These are phyloP conservation scores for Xiphophorus maculatus DNA, from an alignment of 2,113 vertebrate genomes.

Conservation along the genomic window DNA sequence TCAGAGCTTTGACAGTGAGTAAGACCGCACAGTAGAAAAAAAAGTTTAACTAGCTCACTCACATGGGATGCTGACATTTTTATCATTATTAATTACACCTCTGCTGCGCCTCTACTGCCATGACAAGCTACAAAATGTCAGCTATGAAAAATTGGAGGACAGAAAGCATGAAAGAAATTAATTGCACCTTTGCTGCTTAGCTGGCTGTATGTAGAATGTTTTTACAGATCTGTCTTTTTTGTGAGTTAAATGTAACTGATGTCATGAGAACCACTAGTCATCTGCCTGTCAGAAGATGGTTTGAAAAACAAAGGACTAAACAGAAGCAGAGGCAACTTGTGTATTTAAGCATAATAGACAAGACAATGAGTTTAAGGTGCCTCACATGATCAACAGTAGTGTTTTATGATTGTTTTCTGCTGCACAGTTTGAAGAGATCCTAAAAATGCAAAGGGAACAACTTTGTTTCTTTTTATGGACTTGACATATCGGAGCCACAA, in stretches of 20 bases:
- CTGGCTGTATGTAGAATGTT: background rate
- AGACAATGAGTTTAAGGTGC: background rate
- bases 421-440: background rate
- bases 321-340: background rate
- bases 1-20: background rate
- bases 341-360: background rate
- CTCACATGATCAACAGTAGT: background rate
- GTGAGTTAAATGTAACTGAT: background rate
- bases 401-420: background rate
- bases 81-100: background rate
- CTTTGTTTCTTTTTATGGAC: background rate
- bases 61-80: background rate
- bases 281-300: background rate
- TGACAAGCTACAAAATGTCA: constrained; percentile 1
- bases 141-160: background rate
- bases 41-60: background rate
- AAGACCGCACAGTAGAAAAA: background rate
- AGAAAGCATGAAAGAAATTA: background rate
- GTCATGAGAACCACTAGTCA: background rate
- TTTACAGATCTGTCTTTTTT: background rate
- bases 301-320: background rate
- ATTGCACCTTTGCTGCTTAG: constrained; percentile 1
- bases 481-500: background rate
- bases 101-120: background rate
- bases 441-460: background rate